Evolutionary conservation across 1,140 invertebrate genomes (phyloP), one percentile per base, ranked within the genome.

Genomic region (Meteorus sp.): DNA sequence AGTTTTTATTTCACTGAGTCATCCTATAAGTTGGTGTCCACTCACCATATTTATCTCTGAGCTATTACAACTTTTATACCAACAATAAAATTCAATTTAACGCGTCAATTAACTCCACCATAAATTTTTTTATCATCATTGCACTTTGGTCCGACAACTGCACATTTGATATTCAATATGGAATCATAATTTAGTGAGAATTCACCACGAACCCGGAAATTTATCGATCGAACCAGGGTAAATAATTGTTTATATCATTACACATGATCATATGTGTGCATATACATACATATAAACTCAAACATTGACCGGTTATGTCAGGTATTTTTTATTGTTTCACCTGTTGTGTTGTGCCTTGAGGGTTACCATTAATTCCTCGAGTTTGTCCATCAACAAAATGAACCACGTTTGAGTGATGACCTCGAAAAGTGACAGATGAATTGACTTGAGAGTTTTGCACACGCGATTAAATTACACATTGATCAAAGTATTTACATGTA

Each of bases 21-120:
- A 39, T 62, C 64, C 70, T 74, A 70, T 76, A 70, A 73, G 70
- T 76, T 65, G 71, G 72, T 73, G 74, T 45, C 25, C 47, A 25
- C 53, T 25, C 47, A 20, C 41, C 48, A 35, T 11, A 51, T 59
- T 23, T 50, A 47, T 48, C 43, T 48, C 47, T 52, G n/a, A n/a
- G n/a, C n/a, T n/a, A n/a, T n/a, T n/a, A n/a, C n/a, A n/a, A n/a
- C n/a, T n/a, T n/a, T n/a, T n/a, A n/a, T n/a, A n/a, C n/a, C n/a
- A 48, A 25, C n/a, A 29, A 15, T 8, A 19, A 20, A 41, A 51
- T 37, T 51, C 7, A 35, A 53, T 53, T 53, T 53, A 23, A 53
- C 37, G 51, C 50, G 33, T 37, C 50, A 52, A 52, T 52, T 52
- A 22, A 37, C 31, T 48, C 19, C n/a, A 8, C 31, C 35, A 45